Conservation (phyloP, 2,113 vertebrate genomes). For the Apteryx mantelli region DNA sequence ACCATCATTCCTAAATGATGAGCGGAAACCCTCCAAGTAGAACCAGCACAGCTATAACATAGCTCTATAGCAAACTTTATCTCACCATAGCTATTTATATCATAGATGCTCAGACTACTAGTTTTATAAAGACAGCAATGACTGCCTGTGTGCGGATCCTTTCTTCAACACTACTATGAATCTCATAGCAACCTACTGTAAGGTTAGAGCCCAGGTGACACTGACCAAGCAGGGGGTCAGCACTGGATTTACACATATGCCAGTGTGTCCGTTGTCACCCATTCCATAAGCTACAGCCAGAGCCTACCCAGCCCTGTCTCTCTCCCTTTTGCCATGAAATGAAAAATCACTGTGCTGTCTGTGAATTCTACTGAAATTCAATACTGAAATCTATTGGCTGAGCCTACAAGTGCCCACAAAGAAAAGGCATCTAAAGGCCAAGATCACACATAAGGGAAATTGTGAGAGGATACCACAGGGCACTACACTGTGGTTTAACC, state of each 20-base stretch:
- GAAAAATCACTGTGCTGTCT: neutral
- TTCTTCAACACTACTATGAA: neutral
- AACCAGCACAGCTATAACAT: neutral
- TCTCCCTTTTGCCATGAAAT: neutral
- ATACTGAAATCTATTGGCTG: neutral
- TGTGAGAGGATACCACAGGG: neutral
- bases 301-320: neutral
- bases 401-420: neutral
- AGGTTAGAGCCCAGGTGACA: neutral
- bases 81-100: neutral
- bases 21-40: neutral
- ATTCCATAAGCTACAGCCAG: neutral
- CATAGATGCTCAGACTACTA: neutral
- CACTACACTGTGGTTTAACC: neutral
- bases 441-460: neutral
- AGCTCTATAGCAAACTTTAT: no score
- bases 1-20: rapidly evolving
- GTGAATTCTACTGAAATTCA: neutral
- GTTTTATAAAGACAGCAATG: neutral
- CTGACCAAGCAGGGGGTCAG: neutral
- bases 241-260: neutral
- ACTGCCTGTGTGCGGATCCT: neutral
- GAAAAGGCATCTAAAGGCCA: neutral
- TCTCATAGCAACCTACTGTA: neutral
- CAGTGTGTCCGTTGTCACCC: neutral